Conservation (phyloP, 92 coral and sea anemone species). For the Phymanthus crucifer region DNA sequence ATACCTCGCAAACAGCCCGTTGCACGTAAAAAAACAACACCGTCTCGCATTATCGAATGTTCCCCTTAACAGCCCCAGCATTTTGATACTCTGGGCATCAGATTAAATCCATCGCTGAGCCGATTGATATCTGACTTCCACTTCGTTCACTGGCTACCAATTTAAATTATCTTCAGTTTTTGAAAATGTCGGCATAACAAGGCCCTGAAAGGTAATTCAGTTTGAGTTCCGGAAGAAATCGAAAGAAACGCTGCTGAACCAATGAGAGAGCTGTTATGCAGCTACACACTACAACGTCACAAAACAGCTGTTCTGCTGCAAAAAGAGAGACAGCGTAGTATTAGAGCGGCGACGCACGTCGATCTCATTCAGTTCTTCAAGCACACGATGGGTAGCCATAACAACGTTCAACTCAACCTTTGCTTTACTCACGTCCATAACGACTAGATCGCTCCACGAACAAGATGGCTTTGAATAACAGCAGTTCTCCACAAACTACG, state of each 20-base stretch:
- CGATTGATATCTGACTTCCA: neutral
- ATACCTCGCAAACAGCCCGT: neutral
- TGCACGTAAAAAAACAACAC: neutral
- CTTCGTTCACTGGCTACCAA: neutral
- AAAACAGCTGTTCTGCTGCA: constrained; percentile 8
- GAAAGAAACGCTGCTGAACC: neutral
- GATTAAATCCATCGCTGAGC: neutral
- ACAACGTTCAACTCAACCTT: neutral
- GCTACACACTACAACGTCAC: constrained; percentile 4
- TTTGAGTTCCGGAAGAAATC: neutral
- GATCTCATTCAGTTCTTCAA: neutral
- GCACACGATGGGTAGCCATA: constrained; percentile 7
- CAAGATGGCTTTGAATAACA: constrained; percentile 6
- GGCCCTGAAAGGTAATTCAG: constrained; percentile 3
- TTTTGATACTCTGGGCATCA: neutral
- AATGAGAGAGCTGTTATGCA: neutral
- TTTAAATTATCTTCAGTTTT: neutral
- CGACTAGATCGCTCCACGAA: neutral
- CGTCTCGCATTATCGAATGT: neutral
- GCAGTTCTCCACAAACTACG: neutral
- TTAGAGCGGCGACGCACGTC: neutral
- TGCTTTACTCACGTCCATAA: neutral
- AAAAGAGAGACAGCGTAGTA: neutral
- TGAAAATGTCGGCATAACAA: neutral
- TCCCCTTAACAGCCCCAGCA: neutral